Evolutionary conservation across 1,140 invertebrate species (phyloP).

Genomic region (Drosophila repletoides): DNA sequence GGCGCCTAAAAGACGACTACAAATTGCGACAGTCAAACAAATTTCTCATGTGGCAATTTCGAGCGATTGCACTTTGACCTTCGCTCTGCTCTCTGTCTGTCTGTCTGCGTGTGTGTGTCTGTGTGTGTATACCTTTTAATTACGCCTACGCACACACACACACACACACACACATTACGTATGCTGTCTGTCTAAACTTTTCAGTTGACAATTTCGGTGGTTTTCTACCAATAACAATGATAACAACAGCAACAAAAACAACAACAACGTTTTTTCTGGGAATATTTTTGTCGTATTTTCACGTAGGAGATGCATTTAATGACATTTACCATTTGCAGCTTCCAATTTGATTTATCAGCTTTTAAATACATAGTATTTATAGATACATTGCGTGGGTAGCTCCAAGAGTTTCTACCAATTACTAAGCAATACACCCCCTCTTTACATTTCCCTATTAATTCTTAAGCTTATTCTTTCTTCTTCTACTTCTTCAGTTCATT

Average conservation of each 20-base stretch:
- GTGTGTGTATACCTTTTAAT: conserved; percentile 31
- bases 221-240: no score
- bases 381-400: neutral
- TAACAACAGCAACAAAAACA: conserved; percentile 1
- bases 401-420: no score
- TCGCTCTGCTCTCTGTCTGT: conserved; percentile 4
- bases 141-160: conserved; percentile 26
- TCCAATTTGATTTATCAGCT: conserved; percentile 11
- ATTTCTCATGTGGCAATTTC: neutral
- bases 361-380: neutral
- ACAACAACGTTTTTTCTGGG: neutral
- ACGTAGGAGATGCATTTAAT: conserved; percentile 17
- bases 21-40: no score
- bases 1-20: no score
- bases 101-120: neutral
- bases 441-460: no score
- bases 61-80: conserved; percentile 16
- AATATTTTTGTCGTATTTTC: conserved; percentile 1
- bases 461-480: no score
- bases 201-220: no score
- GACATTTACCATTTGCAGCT: conserved; percentile 10
- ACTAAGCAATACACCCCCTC: no score
- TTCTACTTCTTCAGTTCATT: no score
- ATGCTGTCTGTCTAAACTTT: no score
- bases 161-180: neutral